Evolutionary conservation across 2,888 invertebrate species (phyloP).

Genomic region (Thumatha senex): DNA sequence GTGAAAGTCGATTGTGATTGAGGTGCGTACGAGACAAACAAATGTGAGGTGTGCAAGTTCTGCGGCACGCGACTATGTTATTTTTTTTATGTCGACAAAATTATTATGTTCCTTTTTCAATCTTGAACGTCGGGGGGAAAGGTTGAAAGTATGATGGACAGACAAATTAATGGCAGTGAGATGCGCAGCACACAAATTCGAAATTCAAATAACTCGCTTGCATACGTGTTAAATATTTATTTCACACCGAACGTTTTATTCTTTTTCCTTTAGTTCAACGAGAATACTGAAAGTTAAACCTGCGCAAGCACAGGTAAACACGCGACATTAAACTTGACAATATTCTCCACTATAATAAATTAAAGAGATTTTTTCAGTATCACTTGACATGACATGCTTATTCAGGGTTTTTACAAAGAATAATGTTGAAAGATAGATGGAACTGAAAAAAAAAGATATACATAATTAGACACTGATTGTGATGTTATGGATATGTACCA

Average conservation of each 20-base stretch:
- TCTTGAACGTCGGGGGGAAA: slow-evolving; percentile 38
- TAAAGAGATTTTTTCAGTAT: too few species aligned
- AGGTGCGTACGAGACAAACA: slow-evolving; percentile 61
- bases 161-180: slow-evolving; percentile 32
- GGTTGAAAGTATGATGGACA: slow-evolving; percentile 40
- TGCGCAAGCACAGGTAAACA: background rate
- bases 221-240: slow-evolving; percentile 52
- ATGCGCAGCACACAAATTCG: slow-evolving; percentile 52
- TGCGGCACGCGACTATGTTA: slow-evolving; percentile 55
- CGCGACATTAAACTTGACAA: too few species aligned
- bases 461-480: too few species aligned
- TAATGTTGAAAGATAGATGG: slow-evolving; percentile 22
- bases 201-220: slow-evolving; percentile 52
- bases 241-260: slow-evolving; percentile 43
- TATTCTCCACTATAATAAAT: too few species aligned
- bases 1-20: slow-evolving; percentile 74
- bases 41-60: slow-evolving; percentile 45
- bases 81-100: slow-evolving; percentile 41
- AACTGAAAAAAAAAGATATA: slow-evolving; percentile 14
- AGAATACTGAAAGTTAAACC: slow-evolving; percentile 28
- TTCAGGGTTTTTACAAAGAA: background rate
- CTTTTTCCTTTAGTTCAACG: slow-evolving; percentile 26
- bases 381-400: too few species aligned
- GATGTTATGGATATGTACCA: too few species aligned
- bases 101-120: slow-evolving; percentile 39